phyloP scores from a whole-genome alignment of 2,113 vertebrate genomes.

The Melanerpes aurifrons region DNA sequence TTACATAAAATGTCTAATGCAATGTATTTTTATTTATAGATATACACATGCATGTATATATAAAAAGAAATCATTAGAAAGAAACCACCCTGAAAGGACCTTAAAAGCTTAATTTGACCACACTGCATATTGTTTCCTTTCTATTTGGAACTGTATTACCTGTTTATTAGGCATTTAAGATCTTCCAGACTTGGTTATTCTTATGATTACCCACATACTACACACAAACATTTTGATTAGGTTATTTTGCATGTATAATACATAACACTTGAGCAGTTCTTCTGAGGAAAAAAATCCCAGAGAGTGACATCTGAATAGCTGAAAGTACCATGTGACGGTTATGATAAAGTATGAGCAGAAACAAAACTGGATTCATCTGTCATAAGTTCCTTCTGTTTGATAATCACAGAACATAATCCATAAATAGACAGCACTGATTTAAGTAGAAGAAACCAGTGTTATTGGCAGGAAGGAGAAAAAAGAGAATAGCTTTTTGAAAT shows the following conservation, averaged over 20 bases:
- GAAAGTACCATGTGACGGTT: slow-evolving; percentile 36
- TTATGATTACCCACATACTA: slow-evolving; percentile 3
- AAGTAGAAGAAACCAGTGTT: slow-evolving; percentile 16
- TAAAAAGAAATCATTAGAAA: neutral
- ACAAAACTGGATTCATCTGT: slow-evolving; percentile 42
- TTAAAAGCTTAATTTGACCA: slow-evolving; percentile 8
- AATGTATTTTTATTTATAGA: neutral
- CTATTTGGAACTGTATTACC: slow-evolving; percentile 12
- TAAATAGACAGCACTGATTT: slow-evolving; percentile 33
- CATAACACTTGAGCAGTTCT: slow-evolving; percentile 28
- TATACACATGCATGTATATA: neutral
- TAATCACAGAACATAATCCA: slow-evolving; percentile 8
- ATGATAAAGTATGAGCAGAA: slow-evolving; percentile 28
- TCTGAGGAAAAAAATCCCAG: neutral
- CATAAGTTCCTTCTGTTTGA: slow-evolving; percentile 44
- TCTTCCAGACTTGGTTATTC: slow-evolving; percentile 16
- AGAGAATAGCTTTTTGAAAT: slow-evolving; percentile 14
- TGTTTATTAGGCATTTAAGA: slow-evolving; percentile 31
- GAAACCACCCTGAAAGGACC: neutral
- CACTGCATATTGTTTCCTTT: neutral
- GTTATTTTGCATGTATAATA: slow-evolving; percentile 54
- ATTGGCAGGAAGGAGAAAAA: slow-evolving; percentile 17
- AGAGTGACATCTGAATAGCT: slow-evolving; percentile 38
- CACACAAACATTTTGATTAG: slow-evolving; percentile 57
- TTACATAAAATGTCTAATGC: neutral